These are phyloP conservation scores for Notolabrus celidotus DNA, from an alignment of 2,797 vertebrate species.

Conservation along the genomic window DNA sequence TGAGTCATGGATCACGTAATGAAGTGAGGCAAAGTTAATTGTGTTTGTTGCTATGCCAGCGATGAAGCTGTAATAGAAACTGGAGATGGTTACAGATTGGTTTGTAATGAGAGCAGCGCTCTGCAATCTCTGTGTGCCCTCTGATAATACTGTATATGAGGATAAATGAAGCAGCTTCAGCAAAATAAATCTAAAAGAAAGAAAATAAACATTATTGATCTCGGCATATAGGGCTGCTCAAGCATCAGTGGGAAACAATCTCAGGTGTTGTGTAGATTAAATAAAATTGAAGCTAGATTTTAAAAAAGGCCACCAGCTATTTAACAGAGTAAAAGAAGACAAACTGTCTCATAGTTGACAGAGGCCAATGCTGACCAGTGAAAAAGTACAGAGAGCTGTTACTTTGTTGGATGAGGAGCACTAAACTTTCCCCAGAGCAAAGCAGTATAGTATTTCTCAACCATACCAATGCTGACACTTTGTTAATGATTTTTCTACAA, in stretches of 20 bases:
- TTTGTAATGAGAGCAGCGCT: slow-evolving; percentile 23
- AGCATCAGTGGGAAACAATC: not conserved
- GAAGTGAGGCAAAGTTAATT: not conserved
- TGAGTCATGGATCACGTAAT: slow-evolving; percentile 25
- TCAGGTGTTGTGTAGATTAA: not conserved
- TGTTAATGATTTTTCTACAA: slow-evolving; percentile 6
- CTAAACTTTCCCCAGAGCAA: not conserved
- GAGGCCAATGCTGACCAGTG: slow-evolving; percentile 8
- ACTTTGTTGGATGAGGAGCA: not conserved
- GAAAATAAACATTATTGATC: not conserved
- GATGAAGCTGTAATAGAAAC: slow-evolving; percentile 10
- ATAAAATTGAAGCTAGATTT: not conserved
- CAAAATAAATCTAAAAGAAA: no score
- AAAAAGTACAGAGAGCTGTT: not conserved
- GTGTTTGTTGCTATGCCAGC: not conserved
- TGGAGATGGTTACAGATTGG: not conserved
- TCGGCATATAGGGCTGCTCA: slow-evolving; percentile 22
- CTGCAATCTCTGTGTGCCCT: not conserved
- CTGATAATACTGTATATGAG: slow-evolving; percentile 20
- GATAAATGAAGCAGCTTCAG: slow-evolving; percentile 24
- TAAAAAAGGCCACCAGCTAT: not conserved
- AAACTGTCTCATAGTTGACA: not conserved
- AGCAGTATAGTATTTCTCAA: not conserved
- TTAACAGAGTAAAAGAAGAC: not conserved
- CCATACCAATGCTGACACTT: not conserved